Base-by-base conservation (phyloP, 2,797 vertebrate genomes). In the Lacerta viridis region DNA sequence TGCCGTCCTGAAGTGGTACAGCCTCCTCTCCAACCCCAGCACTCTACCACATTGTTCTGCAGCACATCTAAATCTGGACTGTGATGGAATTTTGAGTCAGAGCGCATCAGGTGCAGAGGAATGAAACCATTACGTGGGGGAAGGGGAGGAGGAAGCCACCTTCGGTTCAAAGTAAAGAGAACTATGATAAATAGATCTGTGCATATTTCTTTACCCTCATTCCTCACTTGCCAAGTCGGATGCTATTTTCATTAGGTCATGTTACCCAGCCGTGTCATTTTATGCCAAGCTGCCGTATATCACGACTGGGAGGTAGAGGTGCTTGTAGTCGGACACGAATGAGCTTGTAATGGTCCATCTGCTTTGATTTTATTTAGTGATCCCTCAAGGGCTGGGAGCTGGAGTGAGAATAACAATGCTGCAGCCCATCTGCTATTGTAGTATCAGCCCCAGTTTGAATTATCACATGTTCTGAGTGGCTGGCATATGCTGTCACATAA, bases 401-500 rank as follows among this genome's bases (percentile, higher is more conserved):
- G 96, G 98, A 98, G 98, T 95, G 98, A 98, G 98, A 98, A 98
- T 98, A 98, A 98, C 98, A 99, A 98, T 98, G 98, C 98, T 98
- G 97, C 95, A 97, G 97, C 98, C 98, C 98, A 99, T 99, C 98
- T 99, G 98, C 98, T 98, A 97, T 96, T 95, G 97, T 97, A 97
- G 97, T 97, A 97, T 97, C 97, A 97, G 97, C 97, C 96, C 95
- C 96, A 96, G 98, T 98, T 86, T 98, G 98, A 98, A 98, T 99
- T 99, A 99, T 98, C 98, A 97, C 98, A 96, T 97, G 97, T 98
- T 98, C 98, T 96, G 98, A 98, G 98, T 97, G 97, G 97, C 97
- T 98, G 98, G 98, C 98, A 99, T 99, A 98, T 99, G 98, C 97
- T 98, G 97, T 97, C 97, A 98, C 98, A 98, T 98, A 98, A 99